Evolutionary conservation across 2,888 invertebrate genomes (phyloP), one percentile per base, ranked within the genome.

Genomic region (Oxytorus armatus): DNA sequence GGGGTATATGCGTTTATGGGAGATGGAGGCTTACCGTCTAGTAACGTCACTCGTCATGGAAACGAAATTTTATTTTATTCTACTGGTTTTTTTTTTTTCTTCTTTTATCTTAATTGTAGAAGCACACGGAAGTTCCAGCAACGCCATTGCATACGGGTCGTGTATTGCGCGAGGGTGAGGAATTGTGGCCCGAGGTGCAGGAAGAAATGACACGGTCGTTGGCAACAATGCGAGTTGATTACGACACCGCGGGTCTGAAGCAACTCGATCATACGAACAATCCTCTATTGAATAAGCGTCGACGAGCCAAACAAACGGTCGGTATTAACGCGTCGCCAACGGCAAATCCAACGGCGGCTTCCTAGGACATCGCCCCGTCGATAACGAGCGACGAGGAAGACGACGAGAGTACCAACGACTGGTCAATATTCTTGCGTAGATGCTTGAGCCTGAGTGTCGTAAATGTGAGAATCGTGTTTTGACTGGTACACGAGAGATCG

Each of bases 121-220:
- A 95, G 92, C 96, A 95, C 92, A 96, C 96, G 0, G 95, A 95
- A 83, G 99, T 99, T 4, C 99, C 99, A 0, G 97, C 97, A 89
- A 99, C 99, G 0, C 99, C 99, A 0, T 93, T 99, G 10, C 96
- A 97, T 92, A 99, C 99, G 0, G 95, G 97, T 77, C 94, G 96
- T 70, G 95, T 99, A 87, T 93, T 99, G 21, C 95, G 96, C 33
- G 99, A 99, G 92, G 97, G 97, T 63, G 96, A 96, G 84, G 98
- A 98, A 85, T 95, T 96, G 73, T 99, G 99, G 99, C 96, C 97
- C 0, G 99, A 99, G 89, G 98, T 99, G 3, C 98, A 99, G 93
- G 99, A 99, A 92, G 99, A 99, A 93, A 99, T 99, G 99, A 99
- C 98, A 0, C 95, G 98, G 83, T 98, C 99, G 0, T 93, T 99